Percentiles rank a stretch among this genome's conserved stretches.
Conservation (phyloP, 2,888 invertebrate genomes). For the Hemithea aestivaria region DNA sequence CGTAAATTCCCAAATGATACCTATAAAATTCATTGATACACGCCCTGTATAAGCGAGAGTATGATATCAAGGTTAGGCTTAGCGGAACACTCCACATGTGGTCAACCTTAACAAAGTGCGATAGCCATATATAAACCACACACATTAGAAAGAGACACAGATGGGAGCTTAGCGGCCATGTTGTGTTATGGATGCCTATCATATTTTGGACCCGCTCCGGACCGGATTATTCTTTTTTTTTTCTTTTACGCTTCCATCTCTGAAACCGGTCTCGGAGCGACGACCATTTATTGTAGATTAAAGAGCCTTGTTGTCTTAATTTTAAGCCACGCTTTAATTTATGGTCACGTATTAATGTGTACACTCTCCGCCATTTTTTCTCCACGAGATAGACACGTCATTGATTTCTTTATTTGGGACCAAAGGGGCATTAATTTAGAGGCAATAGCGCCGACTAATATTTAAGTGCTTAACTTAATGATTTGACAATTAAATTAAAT, state of each 20-base stretch:
- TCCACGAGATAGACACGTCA: constrained; percentile 58
- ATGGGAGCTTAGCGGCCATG: constrained; percentile 77
- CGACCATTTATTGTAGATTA: constrained; percentile 80
- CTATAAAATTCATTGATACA: constrained; percentile 31
- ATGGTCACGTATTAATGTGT: constrained; percentile 73
- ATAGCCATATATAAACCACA: constrained; percentile 48
- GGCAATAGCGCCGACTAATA: constrained; percentile 71
- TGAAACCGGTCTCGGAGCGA: constrained; percentile 71
- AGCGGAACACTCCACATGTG: constrained; percentile 79
- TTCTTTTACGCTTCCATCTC: constrained; percentile 72
- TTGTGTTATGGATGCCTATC: constrained; percentile 80
- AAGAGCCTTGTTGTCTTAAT: constrained; percentile 80
- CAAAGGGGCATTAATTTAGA: constrained; percentile 57
- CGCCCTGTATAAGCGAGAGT: constrained; percentile 69
- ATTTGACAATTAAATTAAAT: constrained; percentile 79
- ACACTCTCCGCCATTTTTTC: constrained; percentile 68
- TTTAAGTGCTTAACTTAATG: constrained; percentile 76
- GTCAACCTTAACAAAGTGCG: constrained; percentile 76
- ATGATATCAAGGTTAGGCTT: constrained; percentile 80
- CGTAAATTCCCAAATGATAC: not conserved
- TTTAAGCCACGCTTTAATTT: constrained; percentile 77
- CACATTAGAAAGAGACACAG: constrained; percentile 54
- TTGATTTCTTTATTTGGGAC: constrained; percentile 71
- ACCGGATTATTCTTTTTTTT: constrained; percentile 76
- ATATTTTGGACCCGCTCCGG: constrained; percentile 77